Evolutionary conservation across 2,113 vertebrate genomes (phyloP).

Genomic region (Euleptes europaea): DNA sequence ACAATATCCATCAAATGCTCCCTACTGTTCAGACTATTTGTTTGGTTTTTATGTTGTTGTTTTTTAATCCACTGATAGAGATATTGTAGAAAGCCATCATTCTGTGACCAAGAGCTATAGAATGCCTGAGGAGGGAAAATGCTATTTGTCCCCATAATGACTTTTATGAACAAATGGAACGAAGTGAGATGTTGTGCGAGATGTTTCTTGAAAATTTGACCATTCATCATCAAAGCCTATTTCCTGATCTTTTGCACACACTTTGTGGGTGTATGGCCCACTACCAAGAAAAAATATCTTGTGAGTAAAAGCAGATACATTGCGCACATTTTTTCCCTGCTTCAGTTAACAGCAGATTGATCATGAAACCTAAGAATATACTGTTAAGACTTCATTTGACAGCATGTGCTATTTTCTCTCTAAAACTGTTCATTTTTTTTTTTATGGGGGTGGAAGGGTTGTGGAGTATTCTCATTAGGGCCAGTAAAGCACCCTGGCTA

Average conservation of each 20-base stretch:
- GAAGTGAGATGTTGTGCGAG: slow-evolving; percentile 47
- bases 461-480: too few relatives aligned
- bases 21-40: slow-evolving; percentile 20
- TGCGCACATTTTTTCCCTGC: slow-evolving; percentile 28
- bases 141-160: slow-evolving; percentile 64
- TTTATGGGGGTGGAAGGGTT: not conserved
- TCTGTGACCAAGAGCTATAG: slow-evolving; percentile 41
- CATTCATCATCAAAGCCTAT: slow-evolving; percentile 64
- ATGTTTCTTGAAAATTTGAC: slow-evolving; percentile 62
- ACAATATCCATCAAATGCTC: not conserved
- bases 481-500: too few relatives aligned
- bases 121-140: slow-evolving; percentile 63
- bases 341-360: slow-evolving; percentile 44
- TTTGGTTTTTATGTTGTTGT: slow-evolving; percentile 42
- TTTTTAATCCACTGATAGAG: slow-evolving; percentile 49
- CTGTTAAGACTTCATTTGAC: slow-evolving; percentile 35
- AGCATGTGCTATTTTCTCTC: slow-evolving; percentile 34
- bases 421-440: not conserved
- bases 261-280: slow-evolving; percentile 54
- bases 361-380: slow-evolving; percentile 33
- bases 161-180: slow-evolving; percentile 70
- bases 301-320: slow-evolving; percentile 18
- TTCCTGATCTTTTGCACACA: slow-evolving; percentile 50
- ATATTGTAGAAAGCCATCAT: slow-evolving; percentile 53
- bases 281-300: slow-evolving; percentile 22